Base-by-base conservation (phyloP, 64 coral and sea anemone genomes). In the Cladopsammia gracilis region DNA sequence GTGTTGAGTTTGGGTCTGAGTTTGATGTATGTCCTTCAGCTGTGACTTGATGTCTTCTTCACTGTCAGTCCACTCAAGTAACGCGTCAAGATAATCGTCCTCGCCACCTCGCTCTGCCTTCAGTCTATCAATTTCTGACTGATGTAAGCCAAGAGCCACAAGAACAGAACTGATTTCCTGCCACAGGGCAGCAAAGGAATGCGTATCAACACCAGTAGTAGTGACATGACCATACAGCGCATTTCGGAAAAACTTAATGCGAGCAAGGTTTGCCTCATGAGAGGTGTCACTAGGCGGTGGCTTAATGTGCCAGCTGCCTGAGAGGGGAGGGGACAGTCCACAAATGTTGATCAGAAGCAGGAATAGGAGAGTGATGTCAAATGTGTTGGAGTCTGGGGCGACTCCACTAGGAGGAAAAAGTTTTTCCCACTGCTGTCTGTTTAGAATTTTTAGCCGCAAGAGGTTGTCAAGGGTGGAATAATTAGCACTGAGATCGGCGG, bases 21-120 rank as follows among this genome's bases (percentile, higher is more conserved):
- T 70, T 73, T n/a, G n/a, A n/a, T n/a, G n/a, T n/a, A n/a, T n/a
- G n/a, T 34, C 34, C 34, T 34, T 34, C 2, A 34, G 34, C 34
- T 34, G 34, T 34, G 34, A 34, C 34, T 34, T 34, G 34, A 34
- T 34, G 34, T 34, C 34, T 34, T 34, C 34, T 34, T 64, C 62
- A 18, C 70, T 18, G 8, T 85, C 82, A 20, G 4, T 58, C 59
- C 44, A 23, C 0, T 85, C 62, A 85, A 85, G 64, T 46, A 73
- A 25, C 10, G 57, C 48, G 11, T 66, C 52, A 10, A 23, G 10
- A 24, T 64, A 77, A 9, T 6, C 47, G 0, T 78, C 53, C 44
- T 89, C 56, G 78, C 78, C 87, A 3, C 75, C 76, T n/a, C 71
- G 87, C 78, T 57, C 42, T 0, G 25, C 26, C 44, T 78, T 77